Conservation (phyloP, 1,140 invertebrate species). For the Pachyrhynchus sulphureomaculatus region DNA sequence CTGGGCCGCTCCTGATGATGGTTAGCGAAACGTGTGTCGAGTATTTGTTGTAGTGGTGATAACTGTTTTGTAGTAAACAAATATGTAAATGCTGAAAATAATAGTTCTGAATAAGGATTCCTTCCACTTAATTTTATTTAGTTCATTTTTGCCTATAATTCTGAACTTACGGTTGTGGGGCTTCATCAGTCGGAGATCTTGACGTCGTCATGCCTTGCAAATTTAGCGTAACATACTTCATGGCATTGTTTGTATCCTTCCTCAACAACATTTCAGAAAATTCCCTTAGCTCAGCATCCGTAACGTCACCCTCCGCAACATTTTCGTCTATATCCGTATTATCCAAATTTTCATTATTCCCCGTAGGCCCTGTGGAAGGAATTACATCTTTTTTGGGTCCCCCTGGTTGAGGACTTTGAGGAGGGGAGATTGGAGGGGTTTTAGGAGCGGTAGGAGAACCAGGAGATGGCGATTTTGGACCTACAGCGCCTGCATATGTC, state of each 20-base stretch:
- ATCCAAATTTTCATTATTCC: slow-evolving; percentile 2
- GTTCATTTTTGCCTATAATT: too few relatives aligned
- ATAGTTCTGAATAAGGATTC: too few relatives aligned
- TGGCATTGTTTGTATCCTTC: slow-evolving; percentile 71
- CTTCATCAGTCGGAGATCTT: slow-evolving; percentile 66
- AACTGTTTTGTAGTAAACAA: too few relatives aligned
- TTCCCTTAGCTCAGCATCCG: slow-evolving; percentile 63
- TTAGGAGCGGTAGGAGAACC: neutral
- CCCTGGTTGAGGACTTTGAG: neutral
- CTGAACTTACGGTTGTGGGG: slow-evolving; percentile 72
- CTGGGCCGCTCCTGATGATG: too few relatives aligned
- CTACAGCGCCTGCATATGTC: slow-evolving; percentile 9
- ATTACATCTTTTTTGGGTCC: slow-evolving; percentile 1
- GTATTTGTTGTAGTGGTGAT: too few relatives aligned
- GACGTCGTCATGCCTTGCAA: slow-evolving; percentile 71
- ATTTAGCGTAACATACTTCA: slow-evolving; percentile 66
- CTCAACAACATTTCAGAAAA: slow-evolving; percentile 70
- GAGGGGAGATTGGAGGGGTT: neutral
- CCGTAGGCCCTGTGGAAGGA: slow-evolving; percentile 21
- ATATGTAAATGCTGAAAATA: too few relatives aligned
- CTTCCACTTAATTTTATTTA: too few relatives aligned
- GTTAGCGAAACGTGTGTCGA: too few relatives aligned
- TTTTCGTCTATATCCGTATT: neutral
- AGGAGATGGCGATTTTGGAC: neutral
- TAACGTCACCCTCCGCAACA: slow-evolving; percentile 5